Base-by-base conservation (phyloP, 1,140 invertebrate species). In the Chymomyza costata region DNA sequence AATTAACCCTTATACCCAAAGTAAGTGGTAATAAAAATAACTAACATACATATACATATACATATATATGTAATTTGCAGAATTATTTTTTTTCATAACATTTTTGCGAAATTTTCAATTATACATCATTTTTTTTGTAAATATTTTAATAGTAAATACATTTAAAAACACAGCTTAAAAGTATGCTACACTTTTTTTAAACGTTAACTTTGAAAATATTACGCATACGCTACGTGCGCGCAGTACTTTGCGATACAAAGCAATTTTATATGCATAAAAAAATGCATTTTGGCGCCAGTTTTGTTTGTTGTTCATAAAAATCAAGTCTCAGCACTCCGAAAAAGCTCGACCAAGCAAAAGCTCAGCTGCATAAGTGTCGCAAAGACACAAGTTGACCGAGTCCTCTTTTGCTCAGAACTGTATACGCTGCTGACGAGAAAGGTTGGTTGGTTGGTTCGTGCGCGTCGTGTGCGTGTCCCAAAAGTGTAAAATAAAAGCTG, bases 381-480 rank as follows among this genome's bases (percentile, higher is more conserved):
- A 25, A 25, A 25, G 21, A 25, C 32, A 28, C 54, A 65, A 57
- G 41, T 55, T 45, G 31, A 39, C 34, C 52, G 59, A 47, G 50
- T 60, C 47, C 25, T 40, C 37, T 67, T 34, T n/a, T 52, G 67
- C 53, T 49, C 82, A 84, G 76, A 84, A 83, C 59, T 83, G 82
- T 83, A 80, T 83, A 69, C 68, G 82, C 76, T 84, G 70, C 64
- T 67, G 71, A 82, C 76, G 71, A 67, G 76, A 64, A 83, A 83
- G 82, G 82, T 84, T 84, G 66, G 82, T 82, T 45, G 11, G 7
- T 53, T 34, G 38, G 38, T 28, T 60, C 50, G 48, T 56, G 50
- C 65, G 74, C 65, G 69, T 59, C 53, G 67, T 47, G 39, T 61
- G 56, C 15, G 25, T 49, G 18, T 60, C 17, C 39, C 40, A 43